Evolutionary conservation across 2,113 vertebrate species (phyloP).

Genomic region (Pimephales promelas): DNA sequence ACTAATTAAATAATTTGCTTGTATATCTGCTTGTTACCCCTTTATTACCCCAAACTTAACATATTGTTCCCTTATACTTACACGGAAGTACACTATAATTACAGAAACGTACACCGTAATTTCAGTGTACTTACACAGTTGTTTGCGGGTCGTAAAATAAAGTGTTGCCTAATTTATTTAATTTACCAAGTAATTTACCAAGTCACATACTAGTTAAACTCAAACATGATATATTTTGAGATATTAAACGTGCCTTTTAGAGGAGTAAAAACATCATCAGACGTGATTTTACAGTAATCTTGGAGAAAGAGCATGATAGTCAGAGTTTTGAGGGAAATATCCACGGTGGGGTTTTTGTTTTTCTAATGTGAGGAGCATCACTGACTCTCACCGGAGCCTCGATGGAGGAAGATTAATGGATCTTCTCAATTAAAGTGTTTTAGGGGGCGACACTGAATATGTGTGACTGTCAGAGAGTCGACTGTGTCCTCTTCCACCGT

Average conservation of each 20-base stretch:
- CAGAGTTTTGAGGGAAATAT: not conserved
- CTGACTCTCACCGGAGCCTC: constrained; percentile 4
- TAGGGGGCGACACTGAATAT: not conserved
- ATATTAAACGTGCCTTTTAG: not conserved
- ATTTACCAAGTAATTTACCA: not conserved
- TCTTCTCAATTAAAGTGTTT: constrained; percentile 31
- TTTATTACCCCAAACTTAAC: no score
- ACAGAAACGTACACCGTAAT: no score
- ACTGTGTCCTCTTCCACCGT: constrained; percentile 32
- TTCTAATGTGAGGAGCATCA: not conserved
- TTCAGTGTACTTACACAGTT: no score
- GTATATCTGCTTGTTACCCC: no score
- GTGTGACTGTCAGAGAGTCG: constrained; percentile 17
- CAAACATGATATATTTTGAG: not conserved
- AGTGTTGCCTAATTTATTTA: no score
- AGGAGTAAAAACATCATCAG: not conserved
- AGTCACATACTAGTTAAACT: not conserved
- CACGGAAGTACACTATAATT: no score
- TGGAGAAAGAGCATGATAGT: not conserved
- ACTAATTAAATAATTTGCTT: no score
- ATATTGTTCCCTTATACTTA: no score
- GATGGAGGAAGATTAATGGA: not conserved
- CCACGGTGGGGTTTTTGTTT: not conserved
- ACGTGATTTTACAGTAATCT: not conserved
- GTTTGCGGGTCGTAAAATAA: no score